Percentiles rank a stretch among this genome's conserved stretches.
Conservation (phyloP, 2,113 vertebrate genomes). For the Cyrtonyx montezumae region DNA sequence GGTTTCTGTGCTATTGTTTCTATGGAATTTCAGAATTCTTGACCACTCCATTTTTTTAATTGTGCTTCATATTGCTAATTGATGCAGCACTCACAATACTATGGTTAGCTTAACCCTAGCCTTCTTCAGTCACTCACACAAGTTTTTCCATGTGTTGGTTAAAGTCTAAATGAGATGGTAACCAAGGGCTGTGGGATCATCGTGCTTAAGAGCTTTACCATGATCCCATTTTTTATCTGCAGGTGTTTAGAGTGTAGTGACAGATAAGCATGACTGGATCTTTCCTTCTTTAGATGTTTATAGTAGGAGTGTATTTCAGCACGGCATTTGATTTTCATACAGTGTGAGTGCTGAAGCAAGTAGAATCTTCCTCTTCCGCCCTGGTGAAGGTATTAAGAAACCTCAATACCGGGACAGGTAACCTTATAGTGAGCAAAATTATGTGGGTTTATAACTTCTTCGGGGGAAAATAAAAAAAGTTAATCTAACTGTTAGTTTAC, state of each 20-base stretch:
- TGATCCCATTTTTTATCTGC: not conserved
- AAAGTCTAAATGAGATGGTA: not conserved
- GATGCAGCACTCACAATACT: not conserved
- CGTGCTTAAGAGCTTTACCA: not conserved
- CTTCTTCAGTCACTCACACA: not conserved
- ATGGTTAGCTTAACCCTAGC: not conserved
- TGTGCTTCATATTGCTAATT: not conserved
- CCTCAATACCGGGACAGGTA: not conserved
- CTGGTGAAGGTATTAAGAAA: not conserved
- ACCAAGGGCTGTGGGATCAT: not conserved
- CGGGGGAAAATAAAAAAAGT: too few species aligned
- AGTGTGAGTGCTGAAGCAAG: not conserved
- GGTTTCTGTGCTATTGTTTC: not conserved
- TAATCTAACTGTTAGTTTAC: too few species aligned
- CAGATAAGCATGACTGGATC: not conserved
- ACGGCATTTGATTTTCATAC: constrained; percentile 1
- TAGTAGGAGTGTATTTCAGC: not conserved
- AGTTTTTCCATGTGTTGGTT: not conserved
- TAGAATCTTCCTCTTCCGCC: not conserved
- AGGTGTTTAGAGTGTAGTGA: not conserved
- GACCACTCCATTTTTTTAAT: not conserved
- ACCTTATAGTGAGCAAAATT: not conserved
- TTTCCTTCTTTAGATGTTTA: not conserved
- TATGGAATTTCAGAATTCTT: not conserved
- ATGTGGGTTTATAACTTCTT: not conserved